Evolutionary conservation across 2,113 vertebrate genomes (phyloP).

Genomic region (Otocyon megalotis): DNA sequence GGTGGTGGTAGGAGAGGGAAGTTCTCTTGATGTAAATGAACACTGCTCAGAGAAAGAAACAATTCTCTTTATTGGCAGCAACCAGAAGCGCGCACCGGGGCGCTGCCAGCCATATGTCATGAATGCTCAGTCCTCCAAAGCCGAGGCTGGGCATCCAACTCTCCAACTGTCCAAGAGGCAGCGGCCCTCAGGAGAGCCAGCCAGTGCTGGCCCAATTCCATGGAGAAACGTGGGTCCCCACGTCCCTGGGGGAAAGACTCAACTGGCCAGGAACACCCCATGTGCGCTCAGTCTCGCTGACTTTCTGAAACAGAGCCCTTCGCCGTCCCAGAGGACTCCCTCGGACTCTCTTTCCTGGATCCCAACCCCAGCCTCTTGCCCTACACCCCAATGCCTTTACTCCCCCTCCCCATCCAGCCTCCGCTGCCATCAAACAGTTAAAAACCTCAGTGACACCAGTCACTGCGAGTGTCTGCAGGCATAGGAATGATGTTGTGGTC

Average conservation of each 20-base stretch:
- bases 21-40: neutral
- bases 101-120: neutral
- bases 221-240: neutral
- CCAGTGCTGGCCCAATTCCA: neutral
- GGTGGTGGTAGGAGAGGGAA: neutral
- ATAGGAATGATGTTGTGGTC: neutral
- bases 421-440: neutral
- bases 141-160: neutral
- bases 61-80: constrained; percentile 17
- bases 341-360: neutral
- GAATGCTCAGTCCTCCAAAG: neutral
- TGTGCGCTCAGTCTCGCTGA: neutral
- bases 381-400: neutral
- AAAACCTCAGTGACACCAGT: neutral
- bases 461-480: neutral
- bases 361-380: neutral
- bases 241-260: neutral
- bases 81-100: neutral
- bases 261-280: neutral
- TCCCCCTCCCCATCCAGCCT: neutral
- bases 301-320: neutral
- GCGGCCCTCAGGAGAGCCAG: neutral
- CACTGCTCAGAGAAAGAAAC: neutral
- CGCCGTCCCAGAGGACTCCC: neutral
- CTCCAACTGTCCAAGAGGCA: neutral